Base-by-base conservation (phyloP, 1,140 invertebrate species). In the Aphaenogaster ashmeadi region DNA sequence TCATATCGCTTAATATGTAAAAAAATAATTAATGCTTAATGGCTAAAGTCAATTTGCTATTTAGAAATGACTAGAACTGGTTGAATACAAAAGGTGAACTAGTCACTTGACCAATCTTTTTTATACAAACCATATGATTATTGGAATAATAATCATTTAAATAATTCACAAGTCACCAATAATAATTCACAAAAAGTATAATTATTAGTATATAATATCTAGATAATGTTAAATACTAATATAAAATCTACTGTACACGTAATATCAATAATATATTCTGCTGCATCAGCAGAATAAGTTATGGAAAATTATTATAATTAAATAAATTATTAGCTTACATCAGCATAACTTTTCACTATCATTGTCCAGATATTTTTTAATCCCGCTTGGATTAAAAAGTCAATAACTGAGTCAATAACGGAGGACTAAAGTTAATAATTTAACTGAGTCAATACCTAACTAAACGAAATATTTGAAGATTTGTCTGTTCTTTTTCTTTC, bases 91-190 rank as follows among this genome's bases (percentile, higher is more conserved):
- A 36, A 38, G n/a, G 60, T 62, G 6, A 66, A 38, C 15, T 78
- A 44, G 2, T 44, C n/a, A 36, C 7, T 58, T 41, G 38, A 2
- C 0, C n/a, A 67, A 41, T 44, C 1, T 18, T 36, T 62, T 58
- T n/a, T 47, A 60, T 44, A 44, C 47, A 36, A 78, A 78, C 18
- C 11, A 18, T 9, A 15, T 1, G 9, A 13, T 13, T 38, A 56
- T 75, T 41, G 11, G 1, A 75, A 75, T 58, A 56, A 75, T 54
- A 62, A 78, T 47, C 27, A 62, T 58, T 44, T 9, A 62, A 27
- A 62, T 11, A 36, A 78, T 44, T 78, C 21, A 33, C 4, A 18
- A 78, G 1, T 44, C 5, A 78, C 18, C 11, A 38, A 58, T 75
- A 41, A 62, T 36, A 62, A 27, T 77, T 15, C 4, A 58, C 21